Percentiles rank a stretch among this genome's conserved stretches.
phyloP scores from a whole-genome alignment of 2,888 invertebrate genomes.

The Priocnemis perturbator region DNA sequence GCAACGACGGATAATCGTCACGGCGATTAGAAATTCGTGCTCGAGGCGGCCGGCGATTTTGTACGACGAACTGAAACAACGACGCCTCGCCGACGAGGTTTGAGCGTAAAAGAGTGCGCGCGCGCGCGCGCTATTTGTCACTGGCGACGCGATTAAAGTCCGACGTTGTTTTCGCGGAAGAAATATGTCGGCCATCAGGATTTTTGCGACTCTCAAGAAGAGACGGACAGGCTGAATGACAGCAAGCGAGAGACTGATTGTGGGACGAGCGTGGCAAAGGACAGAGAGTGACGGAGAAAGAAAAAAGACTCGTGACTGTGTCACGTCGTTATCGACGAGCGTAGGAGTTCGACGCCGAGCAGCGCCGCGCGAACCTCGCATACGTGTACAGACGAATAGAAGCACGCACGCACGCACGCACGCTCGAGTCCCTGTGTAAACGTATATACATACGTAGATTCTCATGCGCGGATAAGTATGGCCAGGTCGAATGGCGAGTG shows the following conservation, averaged over 20 bases:
- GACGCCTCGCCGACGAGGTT: too few species aligned
- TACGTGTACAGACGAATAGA: not conserved
- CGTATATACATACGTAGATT: constrained; percentile 3
- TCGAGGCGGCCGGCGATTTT: constrained; percentile 5
- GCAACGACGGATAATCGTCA: constrained; percentile 18
- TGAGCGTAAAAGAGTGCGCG: too few species aligned
- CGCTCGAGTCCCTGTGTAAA: too few species aligned
- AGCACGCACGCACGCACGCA: not conserved
- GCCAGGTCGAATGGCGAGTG: constrained; percentile 49
- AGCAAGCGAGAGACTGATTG: not conserved
- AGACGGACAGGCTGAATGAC: not conserved
- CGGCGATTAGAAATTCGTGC: constrained; percentile 40
- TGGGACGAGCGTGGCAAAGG: not conserved
- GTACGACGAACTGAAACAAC: not conserved
- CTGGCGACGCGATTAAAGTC: too few species aligned
- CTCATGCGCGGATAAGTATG: constrained; percentile 32
- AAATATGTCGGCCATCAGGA: too few species aligned
- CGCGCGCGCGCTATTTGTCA: too few species aligned
- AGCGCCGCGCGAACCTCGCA: not conserved
- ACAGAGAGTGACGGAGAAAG: not conserved
- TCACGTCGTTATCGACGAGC: constrained; percentile 35
- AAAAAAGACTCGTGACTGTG: constrained; percentile 13
- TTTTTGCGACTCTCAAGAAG: too few species aligned
- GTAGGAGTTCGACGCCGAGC: constrained; percentile 28
- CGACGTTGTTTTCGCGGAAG: too few species aligned